Base-by-base conservation (phyloP, 2,888 invertebrate species). In the Petrolisthes manimaculis region DNA sequence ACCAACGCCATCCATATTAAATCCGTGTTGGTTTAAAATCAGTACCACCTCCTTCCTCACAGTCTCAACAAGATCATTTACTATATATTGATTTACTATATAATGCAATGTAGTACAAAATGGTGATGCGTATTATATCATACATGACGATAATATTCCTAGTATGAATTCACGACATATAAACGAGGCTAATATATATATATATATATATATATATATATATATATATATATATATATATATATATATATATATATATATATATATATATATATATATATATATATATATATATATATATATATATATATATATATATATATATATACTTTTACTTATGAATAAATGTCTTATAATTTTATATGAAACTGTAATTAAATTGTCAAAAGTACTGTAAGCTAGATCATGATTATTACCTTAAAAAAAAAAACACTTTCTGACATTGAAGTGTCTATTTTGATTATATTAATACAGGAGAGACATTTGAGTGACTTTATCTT, bases 161-260 rank as follows among this genome's bases (percentile, higher is more conserved):
- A 5, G 0, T 21, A 0, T 77, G 5, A 77, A 77, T 51, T 12
- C 18, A n/a, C 77, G 18, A 24, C 5, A 51, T 4, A 77, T 54
- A 9, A 69, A 9, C 4, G n/a, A 37, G 14, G 12, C 18, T 6
- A 51, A 37, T 51, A 75, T 75, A 75, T 37, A 78, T 61, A 84
- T 24, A 54, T 74, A 75, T 24, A 83, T 74, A 83, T 56, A 83
- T 74, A 75, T 54, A 55, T 83, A 53, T 83, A 21, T 83, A 71
- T 83, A 69, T 83, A 71, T 71, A 51, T 83, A 53, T 83, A 51
- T 71, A 83, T 83, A 69, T 71, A 71, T 83, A 83, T 83, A 53
- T 83, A 71, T 83, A 69, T 83, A 83, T 83, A 83, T 71, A 83
- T 83, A 71, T 83, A 84, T 84, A 84, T 84, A 84, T 77, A 84